Conservation (phyloP, 2,113 vertebrate genomes). For the Thalassoma bifasciatum region DNA sequence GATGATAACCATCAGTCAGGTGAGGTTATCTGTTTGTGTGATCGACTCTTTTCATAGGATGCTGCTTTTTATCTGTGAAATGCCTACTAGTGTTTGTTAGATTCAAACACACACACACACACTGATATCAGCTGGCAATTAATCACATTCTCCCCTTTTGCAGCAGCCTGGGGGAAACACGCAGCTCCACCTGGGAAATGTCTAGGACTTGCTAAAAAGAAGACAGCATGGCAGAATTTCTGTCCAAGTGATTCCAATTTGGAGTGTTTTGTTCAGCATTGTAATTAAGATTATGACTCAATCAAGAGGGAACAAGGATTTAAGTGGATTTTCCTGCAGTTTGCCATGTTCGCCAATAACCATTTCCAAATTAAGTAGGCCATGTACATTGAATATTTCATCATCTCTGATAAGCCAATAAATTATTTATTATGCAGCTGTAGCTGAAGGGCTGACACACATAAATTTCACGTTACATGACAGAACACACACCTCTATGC, state of each 20-base stretch:
- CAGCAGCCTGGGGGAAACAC: not conserved
- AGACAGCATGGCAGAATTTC: conserved; percentile 17
- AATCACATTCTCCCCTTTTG: conserved; percentile 27
- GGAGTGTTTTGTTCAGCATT: conserved; percentile 7
- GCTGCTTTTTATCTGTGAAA: conserved; percentile 38
- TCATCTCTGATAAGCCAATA: conserved; percentile 23
- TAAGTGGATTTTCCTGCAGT: not conserved
- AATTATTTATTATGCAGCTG: conserved; percentile 47
- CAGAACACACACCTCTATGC: too few relatives aligned
- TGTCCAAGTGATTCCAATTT: not conserved
- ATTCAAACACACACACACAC: conserved; percentile 1
- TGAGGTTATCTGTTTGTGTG: conserved; percentile 46
- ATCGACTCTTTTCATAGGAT: conserved; percentile 49
- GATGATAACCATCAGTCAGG: conserved; percentile 54
- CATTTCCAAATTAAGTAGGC: conserved; percentile 27
- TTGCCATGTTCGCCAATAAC: conserved; percentile 1
- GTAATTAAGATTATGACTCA: not conserved
- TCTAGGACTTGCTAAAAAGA: conserved; percentile 11
- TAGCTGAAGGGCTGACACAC: conserved; percentile 30
- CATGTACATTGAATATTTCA: conserved; percentile 11
- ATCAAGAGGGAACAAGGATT: not conserved
- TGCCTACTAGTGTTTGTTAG: conserved; percentile 8
- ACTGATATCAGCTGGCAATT: conserved; percentile 38
- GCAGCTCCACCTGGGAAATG: conserved; percentile 30
- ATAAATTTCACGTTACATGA: conserved; percentile 4